A percentile compares a stretch with the other conserved stretches of the same genome.
Evolutionary conservation across 2,888 invertebrate genomes (phyloP).

Genomic region (Scrobipalpa atriplicella): DNA sequence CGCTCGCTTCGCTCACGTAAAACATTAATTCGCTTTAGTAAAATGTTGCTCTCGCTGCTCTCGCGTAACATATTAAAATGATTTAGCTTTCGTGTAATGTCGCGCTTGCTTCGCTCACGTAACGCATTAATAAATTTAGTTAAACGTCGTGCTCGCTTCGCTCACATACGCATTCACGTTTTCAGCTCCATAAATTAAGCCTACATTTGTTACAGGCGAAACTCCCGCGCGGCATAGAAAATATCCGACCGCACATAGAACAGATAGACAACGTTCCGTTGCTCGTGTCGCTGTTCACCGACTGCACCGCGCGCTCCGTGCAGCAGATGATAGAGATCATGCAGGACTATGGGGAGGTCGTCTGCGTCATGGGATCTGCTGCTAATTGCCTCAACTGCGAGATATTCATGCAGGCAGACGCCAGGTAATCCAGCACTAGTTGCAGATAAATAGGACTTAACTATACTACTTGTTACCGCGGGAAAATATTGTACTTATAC

Average conservation of each 20-base stretch:
- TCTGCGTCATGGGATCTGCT: constrained; percentile 96
- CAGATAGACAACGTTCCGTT: constrained; percentile 98
- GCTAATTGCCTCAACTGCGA: constrained; percentile 94
- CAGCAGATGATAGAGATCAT: constrained; percentile 97
- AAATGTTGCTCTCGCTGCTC: too few species aligned
- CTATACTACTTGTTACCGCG: too few species aligned
- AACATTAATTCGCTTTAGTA: too few species aligned
- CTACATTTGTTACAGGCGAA: constrained; percentile 86
- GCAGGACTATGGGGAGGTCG: constrained; percentile 98
- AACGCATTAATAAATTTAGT: too few species aligned
- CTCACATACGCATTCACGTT: too few species aligned
- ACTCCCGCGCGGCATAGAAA: constrained; percentile 97
- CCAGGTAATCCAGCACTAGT: too few species aligned
- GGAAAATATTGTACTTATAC: too few species aligned
- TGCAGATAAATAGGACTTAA: not conserved
- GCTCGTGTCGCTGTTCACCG: constrained; percentile 98
- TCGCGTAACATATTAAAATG: too few species aligned
- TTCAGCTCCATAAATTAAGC: not conserved
- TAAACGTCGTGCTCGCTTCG: too few species aligned
- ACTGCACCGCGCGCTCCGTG: constrained; percentile 96
- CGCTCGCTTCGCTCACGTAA: too few species aligned
- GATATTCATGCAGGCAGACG: constrained; percentile 97
- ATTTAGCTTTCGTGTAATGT: too few species aligned
- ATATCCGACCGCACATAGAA: constrained; percentile 97
- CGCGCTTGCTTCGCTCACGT: too few species aligned